Conservation (phyloP, 2,888 invertebrate species). For the Pinctada fucata region DNA sequence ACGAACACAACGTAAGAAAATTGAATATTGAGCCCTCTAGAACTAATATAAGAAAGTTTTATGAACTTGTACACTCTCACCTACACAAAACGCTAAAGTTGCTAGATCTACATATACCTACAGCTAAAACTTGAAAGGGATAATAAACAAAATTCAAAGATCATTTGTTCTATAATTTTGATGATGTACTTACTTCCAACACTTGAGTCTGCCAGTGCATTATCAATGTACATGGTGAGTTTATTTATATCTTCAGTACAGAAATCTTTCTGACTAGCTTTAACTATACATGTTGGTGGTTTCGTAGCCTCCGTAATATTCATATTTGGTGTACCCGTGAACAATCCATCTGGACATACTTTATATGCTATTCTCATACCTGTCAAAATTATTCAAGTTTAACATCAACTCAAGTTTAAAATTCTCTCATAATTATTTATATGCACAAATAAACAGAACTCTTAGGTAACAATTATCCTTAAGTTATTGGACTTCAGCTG, state of each 20-base stretch:
- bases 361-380: constrained; percentile 75
- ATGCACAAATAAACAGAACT: constrained; percentile 40
- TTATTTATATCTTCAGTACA: constrained; percentile 63
- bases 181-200: constrained; percentile 65
- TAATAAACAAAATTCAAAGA: neutral
- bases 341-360: constrained; percentile 73
- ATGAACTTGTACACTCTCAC: too few relatives aligned
- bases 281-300: constrained; percentile 35
- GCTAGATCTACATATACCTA: neutral
- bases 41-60: too few relatives aligned
- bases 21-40: too few relatives aligned
- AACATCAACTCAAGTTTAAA: neutral
- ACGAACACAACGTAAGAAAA: too few relatives aligned
- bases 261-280: constrained; percentile 55
- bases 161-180: neutral
- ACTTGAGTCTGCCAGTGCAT: constrained; percentile 67
- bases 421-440: constrained; percentile 79
- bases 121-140: neutral
- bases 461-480: too few relatives aligned
- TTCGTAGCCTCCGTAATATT: constrained; percentile 53
- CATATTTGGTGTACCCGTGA: constrained; percentile 71
- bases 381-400: constrained; percentile 41
- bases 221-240: constrained; percentile 66
- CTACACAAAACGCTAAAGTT: too few relatives aligned
- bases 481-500: too few relatives aligned